A percentile compares a stretch with the other conserved stretches of the same genome.
Conservation (phyloP, 1,140 invertebrate genomes). For the Bombus fervidus region DNA sequence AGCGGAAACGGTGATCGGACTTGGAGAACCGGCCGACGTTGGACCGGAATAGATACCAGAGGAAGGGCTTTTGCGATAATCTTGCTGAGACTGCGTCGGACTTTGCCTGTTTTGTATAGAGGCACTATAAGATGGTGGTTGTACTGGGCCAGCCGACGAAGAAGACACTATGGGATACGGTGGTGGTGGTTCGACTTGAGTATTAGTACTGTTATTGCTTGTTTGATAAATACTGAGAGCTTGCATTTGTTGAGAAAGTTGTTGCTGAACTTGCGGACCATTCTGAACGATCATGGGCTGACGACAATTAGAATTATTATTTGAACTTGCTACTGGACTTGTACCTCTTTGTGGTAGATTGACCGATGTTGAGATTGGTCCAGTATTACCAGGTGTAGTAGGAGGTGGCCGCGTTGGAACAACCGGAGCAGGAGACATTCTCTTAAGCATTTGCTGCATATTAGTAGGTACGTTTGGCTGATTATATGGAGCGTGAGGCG, state of each 20-base stretch:
- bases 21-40: slow-evolving; percentile 91
- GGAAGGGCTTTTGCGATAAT: slow-evolving; percentile 89
- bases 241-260: slow-evolving; percentile 93
- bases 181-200: slow-evolving; percentile 88
- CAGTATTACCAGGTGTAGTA: slow-evolving; percentile 78
- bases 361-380: slow-evolving; percentile 77
- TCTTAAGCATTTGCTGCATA: slow-evolving; percentile 92
- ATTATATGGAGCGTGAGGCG: slow-evolving; percentile 84
- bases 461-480: slow-evolving; percentile 84
- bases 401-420: slow-evolving; percentile 85
- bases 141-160: slow-evolving; percentile 85
- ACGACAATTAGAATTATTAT: slow-evolving; percentile 79
- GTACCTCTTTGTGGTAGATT: slow-evolving; percentile 86
- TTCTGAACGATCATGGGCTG: slow-evolving; percentile 92
- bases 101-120: slow-evolving; percentile 94
- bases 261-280: slow-evolving; percentile 91
- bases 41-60: slow-evolving; percentile 91
- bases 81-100: slow-evolving; percentile 90
- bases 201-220: slow-evolving; percentile 76
- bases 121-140: slow-evolving; percentile 91
- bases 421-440: slow-evolving; percentile 91
- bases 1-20: slow-evolving; percentile 89
- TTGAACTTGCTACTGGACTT: slow-evolving; percentile 87
- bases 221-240: slow-evolving; percentile 91
- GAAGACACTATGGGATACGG: slow-evolving; percentile 87